Evolutionary conservation across 1,140 invertebrate species (phyloP), one percentile per base, ranked within the genome.

Genomic region (Pogonomyrmex californicus): DNA sequence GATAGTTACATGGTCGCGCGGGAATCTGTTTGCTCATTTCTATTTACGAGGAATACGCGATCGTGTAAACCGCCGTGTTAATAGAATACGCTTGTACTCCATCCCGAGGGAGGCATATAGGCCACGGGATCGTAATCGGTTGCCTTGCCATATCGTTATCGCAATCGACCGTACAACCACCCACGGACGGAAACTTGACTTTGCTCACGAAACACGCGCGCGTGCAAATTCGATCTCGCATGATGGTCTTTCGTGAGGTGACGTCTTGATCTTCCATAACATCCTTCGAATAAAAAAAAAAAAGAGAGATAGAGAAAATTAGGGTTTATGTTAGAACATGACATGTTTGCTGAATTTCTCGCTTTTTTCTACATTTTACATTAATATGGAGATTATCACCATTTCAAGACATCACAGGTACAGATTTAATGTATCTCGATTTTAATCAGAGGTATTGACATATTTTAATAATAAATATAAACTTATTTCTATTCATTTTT

Each of bases 81-180:
- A 92, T 92, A 92, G 91, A 92, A 92, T 92, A 91, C 86, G 88
- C 83, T 71, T 83, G 58, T 87, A 66, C 66, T 60, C 66, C 17
- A 58, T 75, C 85, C 77, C 87, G 65, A 56, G 88, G 87, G 90
- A 86, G 79, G 68, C 87, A 87, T 82, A 79, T 76, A 87, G 73
- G 75, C 44, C 14, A 65, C 63, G 44, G 51, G 68, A 76, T 73
- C 76, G 68, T 87, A 86, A 92, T 86, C 79, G 76, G 76, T 77
- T 85, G 81, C 73, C 70, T 7, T 71, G 49, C 76, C 47, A 68
- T 77, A 66, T 68, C 87, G 91, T 92, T 92, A 91, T 92, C 91
- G 88, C 71, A 73, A 83, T 83, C 79, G 79, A 73, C 51, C 68
- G n/a, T 47, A 17, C 30, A 47, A 12, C 33, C 56, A 38, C 0